Percentiles rank a stretch among this genome's conserved stretches.
Evolutionary conservation across 64 coral and sea anemone species (phyloP).

Genomic region (Montipora capricornis): DNA sequence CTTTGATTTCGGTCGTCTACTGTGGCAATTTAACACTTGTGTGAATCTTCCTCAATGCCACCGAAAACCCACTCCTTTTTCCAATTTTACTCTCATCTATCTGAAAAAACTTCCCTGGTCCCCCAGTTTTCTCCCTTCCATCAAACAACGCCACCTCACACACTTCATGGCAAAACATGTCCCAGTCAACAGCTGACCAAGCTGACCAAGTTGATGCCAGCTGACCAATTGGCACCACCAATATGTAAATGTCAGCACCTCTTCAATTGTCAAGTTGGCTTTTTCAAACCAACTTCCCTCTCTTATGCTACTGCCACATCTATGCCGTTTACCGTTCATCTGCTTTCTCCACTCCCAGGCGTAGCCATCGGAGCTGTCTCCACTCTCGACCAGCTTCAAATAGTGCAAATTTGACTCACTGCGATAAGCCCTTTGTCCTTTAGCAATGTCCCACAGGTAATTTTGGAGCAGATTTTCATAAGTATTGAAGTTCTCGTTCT

Average conservation of each 20-base stretch:
- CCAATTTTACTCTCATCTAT: slow-evolving; percentile 43
- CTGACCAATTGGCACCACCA: slow-evolving; percentile 15
- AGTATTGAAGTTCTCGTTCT: neutral
- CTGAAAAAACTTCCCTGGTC: slow-evolving; percentile 38
- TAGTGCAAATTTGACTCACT: slow-evolving; percentile 9
- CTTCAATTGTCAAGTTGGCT: slow-evolving; percentile 56
- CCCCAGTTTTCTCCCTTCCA: slow-evolving; percentile 19
- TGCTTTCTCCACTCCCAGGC: slow-evolving; percentile 40
- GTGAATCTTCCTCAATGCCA: slow-evolving; percentile 47
- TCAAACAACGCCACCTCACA: slow-evolving; percentile 19
- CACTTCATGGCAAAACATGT: slow-evolving; percentile 49
- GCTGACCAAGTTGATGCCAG: neutral
- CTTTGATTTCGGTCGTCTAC: slow-evolving; percentile 26
- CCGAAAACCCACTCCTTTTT: slow-evolving; percentile 53
- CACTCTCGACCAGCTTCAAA: slow-evolving; percentile 37
- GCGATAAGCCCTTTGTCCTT: slow-evolving; percentile 54
- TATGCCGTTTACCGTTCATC: slow-evolving; percentile 46
- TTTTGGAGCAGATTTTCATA: slow-evolving; percentile 32
- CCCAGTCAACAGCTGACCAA: slow-evolving; percentile 52
- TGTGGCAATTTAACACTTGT: slow-evolving; percentile 39
- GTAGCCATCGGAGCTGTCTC: slow-evolving; percentile 58
- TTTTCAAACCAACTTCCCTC: slow-evolving; percentile 63
- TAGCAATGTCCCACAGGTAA: slow-evolving; percentile 36
- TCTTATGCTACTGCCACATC: slow-evolving; percentile 49
- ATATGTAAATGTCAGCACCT: slow-evolving; percentile 53